Percentiles rank a stretch among this genome's conserved stretches.
Conservation (phyloP, 92 coral and sea anemone genomes). For the Umimayanthus chanpuru region DNA sequence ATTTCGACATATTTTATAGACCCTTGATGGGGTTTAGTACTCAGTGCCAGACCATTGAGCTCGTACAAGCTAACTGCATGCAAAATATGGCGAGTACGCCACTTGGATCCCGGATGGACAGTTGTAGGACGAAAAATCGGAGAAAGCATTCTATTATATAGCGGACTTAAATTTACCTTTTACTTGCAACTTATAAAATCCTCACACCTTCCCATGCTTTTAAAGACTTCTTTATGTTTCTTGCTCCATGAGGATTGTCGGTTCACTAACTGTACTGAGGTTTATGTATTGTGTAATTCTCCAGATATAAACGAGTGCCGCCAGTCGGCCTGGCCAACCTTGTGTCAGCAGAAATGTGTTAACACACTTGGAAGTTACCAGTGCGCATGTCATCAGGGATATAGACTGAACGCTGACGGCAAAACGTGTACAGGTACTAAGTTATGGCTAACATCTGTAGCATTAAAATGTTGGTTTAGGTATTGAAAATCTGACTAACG, state of each 20-base stretch:
- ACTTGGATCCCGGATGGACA: background rate
- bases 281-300: background rate
- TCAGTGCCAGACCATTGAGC: background rate
- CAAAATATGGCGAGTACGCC: no score
- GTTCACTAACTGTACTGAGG: background rate
- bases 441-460: background rate
- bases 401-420: constrained; percentile 31
- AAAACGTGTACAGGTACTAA: constrained; percentile 25
- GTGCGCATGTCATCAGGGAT: constrained; percentile 40
- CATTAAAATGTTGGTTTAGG: no score
- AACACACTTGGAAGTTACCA: constrained; percentile 27
- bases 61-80: no score
- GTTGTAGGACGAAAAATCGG: background rate
- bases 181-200: no score
- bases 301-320: constrained; percentile 40
- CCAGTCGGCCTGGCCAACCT: constrained; percentile 4
- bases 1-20: no score
- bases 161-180: no score
- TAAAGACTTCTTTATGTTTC: no score
- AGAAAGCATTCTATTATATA: no score
- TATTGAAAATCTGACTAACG: no score
- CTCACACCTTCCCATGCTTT: no score
- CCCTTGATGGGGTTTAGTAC: no score
- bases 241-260: background rate
- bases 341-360: constrained; percentile 29